Base-by-base conservation (phyloP, 2,113 vertebrate genomes). In the Takifugu flavidus region DNA sequence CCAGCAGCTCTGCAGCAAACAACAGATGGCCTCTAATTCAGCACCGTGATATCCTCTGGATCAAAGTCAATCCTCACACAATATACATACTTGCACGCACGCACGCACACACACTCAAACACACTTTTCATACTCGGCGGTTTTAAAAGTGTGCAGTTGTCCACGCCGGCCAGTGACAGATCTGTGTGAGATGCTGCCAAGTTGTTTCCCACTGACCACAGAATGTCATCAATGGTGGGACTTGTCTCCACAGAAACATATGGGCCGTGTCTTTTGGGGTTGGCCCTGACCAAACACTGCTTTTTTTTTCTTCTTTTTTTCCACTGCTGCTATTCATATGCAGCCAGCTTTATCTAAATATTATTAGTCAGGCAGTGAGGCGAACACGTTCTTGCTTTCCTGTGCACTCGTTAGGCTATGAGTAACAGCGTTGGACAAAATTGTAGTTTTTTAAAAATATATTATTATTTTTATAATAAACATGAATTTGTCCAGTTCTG, bases 11-110 rank as follows among this genome's bases (percentile, higher is more conserved):
- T 66, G 55, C 65, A 62, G 67, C 81, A 74, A 67, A 69, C 75
- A 75, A 71, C 86, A 85, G 84, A 85, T 84, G 84, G 75, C 79
- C 75, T 65, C 69, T 84, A 67, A 75, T 81, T 72, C 63, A 67
- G 49, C 25, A 13, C 56, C 56, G 57, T 78, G 58, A 82, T 80
- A 84, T 73, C 65, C 66, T 74, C 58, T 77, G 83, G 67, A 83
- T 75, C 65, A 62, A 43, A 64, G 71, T 82, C 75, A 75, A 50
- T 25, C 52, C 39, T 63, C 59, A 62, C 65, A 74, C 61, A 66
- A 63, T 63, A 58, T 60, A 64, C 43, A 59, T 64, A 59, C 26
- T 8, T 60, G 61, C 61, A 51, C 64, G 54, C 68, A 63, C 57
- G 65, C 60, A 63, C 60, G 56, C 15, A 28, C 54, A 20, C 31